phyloP scores from a whole-genome alignment of 2,888 invertebrate genomes.

The Hydriomena furcata region DNA sequence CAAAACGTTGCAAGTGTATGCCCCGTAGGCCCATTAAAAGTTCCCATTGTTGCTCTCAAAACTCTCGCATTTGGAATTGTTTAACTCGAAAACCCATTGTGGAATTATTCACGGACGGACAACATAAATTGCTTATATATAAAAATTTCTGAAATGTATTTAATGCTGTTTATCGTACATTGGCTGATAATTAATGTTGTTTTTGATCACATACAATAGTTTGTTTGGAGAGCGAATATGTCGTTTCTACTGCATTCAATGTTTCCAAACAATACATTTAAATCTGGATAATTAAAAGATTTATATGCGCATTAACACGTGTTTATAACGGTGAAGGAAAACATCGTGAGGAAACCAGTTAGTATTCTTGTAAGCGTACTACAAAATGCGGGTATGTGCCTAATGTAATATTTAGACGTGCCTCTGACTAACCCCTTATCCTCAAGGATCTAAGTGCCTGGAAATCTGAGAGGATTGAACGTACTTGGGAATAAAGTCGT shows the following conservation, averaged over 20 bases:
- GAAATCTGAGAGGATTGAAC: no score
- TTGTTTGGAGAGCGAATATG: conserved; percentile 19
- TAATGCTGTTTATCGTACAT: conserved; percentile 40
- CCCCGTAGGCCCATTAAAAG: conserved; percentile 71
- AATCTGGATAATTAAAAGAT: no score
- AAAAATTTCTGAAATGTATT: conserved; percentile 46
- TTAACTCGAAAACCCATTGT: conserved; percentile 47
- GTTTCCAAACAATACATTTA: no score
- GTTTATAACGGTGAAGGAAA: no score
- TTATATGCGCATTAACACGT: no score
- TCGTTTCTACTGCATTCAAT: conserved; percentile 6
- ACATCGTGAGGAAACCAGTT: no score
- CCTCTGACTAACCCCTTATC: no score
- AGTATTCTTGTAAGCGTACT: no score
- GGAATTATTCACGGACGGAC: conserved; percentile 47
- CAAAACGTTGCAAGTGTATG: conserved; percentile 49
- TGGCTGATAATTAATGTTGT: conserved; percentile 33
- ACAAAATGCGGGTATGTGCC: no score
- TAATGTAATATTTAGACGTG: no score
- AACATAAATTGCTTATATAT: conserved; percentile 50
- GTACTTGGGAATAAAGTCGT: no score
- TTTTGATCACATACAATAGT: conserved; percentile 26
- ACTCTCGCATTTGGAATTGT: conserved; percentile 37
- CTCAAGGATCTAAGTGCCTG: no score
- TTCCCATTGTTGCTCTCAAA: conserved; percentile 53